These are phyloP conservation scores for Epirrhoe tristata DNA, from an alignment of 2,888 invertebrate species.

Conservation along the genomic window DNA sequence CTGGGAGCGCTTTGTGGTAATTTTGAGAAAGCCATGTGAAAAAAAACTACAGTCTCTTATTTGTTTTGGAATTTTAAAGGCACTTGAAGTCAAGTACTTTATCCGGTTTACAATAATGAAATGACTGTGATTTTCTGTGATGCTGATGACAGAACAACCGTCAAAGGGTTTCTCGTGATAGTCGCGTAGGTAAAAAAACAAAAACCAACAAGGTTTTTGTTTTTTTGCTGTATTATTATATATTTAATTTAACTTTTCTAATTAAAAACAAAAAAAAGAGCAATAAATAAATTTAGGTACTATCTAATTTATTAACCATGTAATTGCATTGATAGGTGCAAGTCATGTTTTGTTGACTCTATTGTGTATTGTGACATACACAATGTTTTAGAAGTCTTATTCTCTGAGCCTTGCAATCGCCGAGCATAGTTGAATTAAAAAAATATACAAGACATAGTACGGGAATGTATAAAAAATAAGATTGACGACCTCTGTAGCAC, in stretches of 20 bases:
- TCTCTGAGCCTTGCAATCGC: no score
- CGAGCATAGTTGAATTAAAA: no score
- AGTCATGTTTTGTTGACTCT: not conserved
- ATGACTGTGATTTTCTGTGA: conserved; percentile 16
- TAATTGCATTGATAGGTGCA: conserved; percentile 6
- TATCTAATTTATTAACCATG: not conserved
- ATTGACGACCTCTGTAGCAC: no score
- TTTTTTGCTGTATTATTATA: not conserved
- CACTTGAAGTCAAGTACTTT: conserved; percentile 34
- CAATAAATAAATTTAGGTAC: not conserved
- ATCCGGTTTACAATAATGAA: conserved; percentile 21
- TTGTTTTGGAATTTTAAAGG: conserved; percentile 6
- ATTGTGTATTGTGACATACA: no score
- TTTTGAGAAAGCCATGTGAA: conserved; percentile 32
- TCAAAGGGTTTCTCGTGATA: not conserved
- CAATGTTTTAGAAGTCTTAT: not conserved
- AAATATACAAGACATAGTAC: no score
- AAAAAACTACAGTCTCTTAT: conserved; percentile 29
- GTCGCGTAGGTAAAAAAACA: no score
- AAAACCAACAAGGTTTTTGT: not conserved
- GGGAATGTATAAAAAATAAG: no score
- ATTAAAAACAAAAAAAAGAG: not conserved
- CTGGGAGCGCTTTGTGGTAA: conserved; percentile 38
- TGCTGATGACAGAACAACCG: conserved; percentile 1
- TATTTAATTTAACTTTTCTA: not conserved